Evolutionary conservation across 1,140 invertebrate species (phyloP), one percentile per base, ranked within the genome.

Genomic region (Subanguina moxae): DNA sequence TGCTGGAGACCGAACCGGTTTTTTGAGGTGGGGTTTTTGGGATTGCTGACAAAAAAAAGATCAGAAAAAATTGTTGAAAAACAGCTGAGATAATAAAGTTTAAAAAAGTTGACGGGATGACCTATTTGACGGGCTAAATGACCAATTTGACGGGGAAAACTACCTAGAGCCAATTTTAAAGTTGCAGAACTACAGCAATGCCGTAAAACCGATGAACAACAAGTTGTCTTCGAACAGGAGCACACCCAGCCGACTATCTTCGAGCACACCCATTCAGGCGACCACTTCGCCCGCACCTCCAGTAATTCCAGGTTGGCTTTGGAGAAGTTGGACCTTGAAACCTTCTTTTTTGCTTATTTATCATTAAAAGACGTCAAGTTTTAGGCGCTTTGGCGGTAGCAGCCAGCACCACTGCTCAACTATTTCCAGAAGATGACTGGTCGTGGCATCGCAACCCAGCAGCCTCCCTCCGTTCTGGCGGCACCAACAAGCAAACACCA

Each of bases 401-500:
- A 23, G 78, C 77, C n/a, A 13, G 80, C 78, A 11, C 78, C 78
- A 19, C 78, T 9, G 78, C 78, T 0, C 71, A 76, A 46, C 70
- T 80, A 3, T 80, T 80, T 45, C 59, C 64, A 17, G 67, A 81
- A 57, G 72, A 82, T 64, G 78, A 81, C 62, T 81, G 79, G 79
- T 67, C 62, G 21, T 81, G 79, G 79, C 79, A 81, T 43, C 67
- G 79, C 13, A 81, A 81, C 63, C 79, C 79, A 30, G 82, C 82
- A 15, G 79, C 79, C 27, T 71, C 79, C 3, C 83, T 81, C 59
- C 65, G 79, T 32, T 82, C 78, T 25, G 79, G 79, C 13, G 79
- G 79, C n/a, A 81, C 79, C 1, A 81, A 81, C 57, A 81, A 81
- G 63, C 79, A 81, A 48, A 81, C 79, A 9, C 79, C 79, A 8